A percentile compares a stretch with the other conserved stretches of the same genome.
Evolutionary conservation across 2,888 invertebrate genomes (phyloP).

Genomic region (Maniola hyperantus): DNA sequence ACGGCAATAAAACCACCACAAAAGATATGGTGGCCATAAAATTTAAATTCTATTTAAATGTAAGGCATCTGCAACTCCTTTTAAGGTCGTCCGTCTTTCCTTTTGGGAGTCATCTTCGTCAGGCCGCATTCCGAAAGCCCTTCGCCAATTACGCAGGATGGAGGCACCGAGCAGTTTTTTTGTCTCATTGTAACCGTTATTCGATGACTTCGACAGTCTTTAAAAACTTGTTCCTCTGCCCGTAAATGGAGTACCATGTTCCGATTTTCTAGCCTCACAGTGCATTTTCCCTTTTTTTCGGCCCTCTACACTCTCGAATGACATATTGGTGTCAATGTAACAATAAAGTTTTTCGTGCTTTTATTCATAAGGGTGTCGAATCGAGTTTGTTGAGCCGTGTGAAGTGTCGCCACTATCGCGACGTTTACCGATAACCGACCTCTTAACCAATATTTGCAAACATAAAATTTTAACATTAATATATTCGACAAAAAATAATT

Average conservation of each 20-base stretch:
- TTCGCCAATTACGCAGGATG: conserved; percentile 70
- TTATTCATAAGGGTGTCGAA: conserved; percentile 58
- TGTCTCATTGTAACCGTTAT: conserved; percentile 66
- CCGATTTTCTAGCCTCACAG: conserved; percentile 76
- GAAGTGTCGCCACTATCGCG: conserved; percentile 48
- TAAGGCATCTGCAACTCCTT: conserved; percentile 58
- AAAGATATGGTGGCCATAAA: conserved; percentile 46
- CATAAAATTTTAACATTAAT: conserved; percentile 46
- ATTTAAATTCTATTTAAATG: conserved; percentile 71
- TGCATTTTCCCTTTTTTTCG: conserved; percentile 65
- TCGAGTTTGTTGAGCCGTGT: conserved; percentile 53
- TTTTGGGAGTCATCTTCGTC: conserved; percentile 70
- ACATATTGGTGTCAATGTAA: conserved; percentile 76
- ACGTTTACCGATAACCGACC: conserved; percentile 71
- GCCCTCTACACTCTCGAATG: conserved; percentile 54
- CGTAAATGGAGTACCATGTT: conserved; percentile 64
- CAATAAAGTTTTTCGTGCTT: conserved; percentile 73
- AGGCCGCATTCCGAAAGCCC: conserved; percentile 69
- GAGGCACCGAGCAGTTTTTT: conserved; percentile 68
- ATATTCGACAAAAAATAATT: conserved; percentile 41
- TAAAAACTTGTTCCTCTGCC: conserved; percentile 64
- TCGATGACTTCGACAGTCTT: conserved; percentile 70
- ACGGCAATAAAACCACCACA: conserved; percentile 26
- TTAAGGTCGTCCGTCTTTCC: conserved; percentile 62
- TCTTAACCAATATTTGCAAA: conserved; percentile 71